Evolutionary conservation across 2,888 invertebrate species (phyloP).

Genomic region (Galeopsomyia nigrocyanea): DNA sequence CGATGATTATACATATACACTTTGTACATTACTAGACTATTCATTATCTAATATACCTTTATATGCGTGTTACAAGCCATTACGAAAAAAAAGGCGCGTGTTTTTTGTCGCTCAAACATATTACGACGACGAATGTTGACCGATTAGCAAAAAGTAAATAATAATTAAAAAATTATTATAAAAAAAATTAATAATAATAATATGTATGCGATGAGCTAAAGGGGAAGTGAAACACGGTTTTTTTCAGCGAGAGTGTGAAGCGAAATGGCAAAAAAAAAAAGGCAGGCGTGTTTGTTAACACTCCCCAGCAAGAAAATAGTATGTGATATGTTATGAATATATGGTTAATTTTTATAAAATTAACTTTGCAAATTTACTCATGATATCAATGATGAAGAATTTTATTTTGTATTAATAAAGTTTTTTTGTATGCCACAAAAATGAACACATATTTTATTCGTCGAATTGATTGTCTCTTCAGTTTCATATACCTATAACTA

Average conservation of each 20-base stretch:
- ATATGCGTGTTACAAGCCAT: conserved; percentile 47
- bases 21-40: conserved; percentile 48
- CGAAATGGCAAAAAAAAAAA: conserved; percentile 9
- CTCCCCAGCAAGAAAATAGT: conserved; percentile 41
- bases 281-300: conserved; percentile 43
- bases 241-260: conserved; percentile 1
- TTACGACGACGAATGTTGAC: conserved; percentile 49
- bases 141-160: conserved; percentile 49
- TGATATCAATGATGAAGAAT: too few species aligned
- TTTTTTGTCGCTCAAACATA: conserved; percentile 46
- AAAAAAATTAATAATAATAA: conserved; percentile 33
- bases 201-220: conserved; percentile 28
- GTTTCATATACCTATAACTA: too few species aligned
- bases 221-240: conserved; percentile 18
- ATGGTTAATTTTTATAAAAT: neutral
- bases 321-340: conserved; percentile 21
- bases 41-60: conserved; percentile 49
- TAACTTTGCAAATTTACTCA: neutral
- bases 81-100: conserved; percentile 37
- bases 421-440: neutral
- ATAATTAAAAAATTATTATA: conserved; percentile 45
- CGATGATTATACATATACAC: conserved; percentile 35
- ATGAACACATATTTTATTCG: neutral
- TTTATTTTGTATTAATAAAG: too few species aligned
- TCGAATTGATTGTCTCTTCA: neutral